phyloP scores from a whole-genome alignment of 2,797 vertebrate genomes.

The Coracias cyanogaster region DNA sequence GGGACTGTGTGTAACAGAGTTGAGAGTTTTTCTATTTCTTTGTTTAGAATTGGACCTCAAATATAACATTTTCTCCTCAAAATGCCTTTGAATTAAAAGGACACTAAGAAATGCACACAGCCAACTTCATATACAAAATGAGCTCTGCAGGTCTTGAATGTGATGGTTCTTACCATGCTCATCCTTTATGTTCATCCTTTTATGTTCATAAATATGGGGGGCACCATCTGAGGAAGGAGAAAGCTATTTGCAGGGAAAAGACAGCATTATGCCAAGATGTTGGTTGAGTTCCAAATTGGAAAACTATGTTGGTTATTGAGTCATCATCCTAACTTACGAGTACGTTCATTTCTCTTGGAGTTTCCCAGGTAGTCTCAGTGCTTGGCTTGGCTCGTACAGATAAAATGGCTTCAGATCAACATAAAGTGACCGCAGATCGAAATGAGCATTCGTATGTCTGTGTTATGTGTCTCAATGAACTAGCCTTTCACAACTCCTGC shows the following conservation, averaged over 20 bases:
- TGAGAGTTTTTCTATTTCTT: not conserved
- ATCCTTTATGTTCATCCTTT: too few species aligned
- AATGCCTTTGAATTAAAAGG: not conserved
- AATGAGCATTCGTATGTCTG: not conserved
- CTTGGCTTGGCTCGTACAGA: not conserved
- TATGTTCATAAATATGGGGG: not conserved
- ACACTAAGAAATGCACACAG: not conserved
- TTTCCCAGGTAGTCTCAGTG: not conserved
- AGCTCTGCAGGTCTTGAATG: not conserved
- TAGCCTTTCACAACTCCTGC: not conserved
- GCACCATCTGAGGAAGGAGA: not conserved
- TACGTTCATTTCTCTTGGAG: not conserved
- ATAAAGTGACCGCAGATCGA: not conserved
- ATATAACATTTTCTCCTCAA: not conserved
- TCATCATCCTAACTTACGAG: not conserved
- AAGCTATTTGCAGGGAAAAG: not conserved
- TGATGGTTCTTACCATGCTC: not conserved
- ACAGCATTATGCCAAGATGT: not conserved
- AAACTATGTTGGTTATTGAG: not conserved
- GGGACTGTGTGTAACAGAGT: not conserved
- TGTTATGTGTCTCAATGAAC: fast-evolving
- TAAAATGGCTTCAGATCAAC: not conserved
- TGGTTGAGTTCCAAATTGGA: not conserved
- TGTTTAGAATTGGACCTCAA: not conserved
- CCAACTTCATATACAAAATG: not conserved